Percentiles rank a stretch among this genome's conserved stretches.
These are phyloP conservation scores for Apogon talboti DNA, from an alignment of 2,797 vertebrate genomes.

Conservation along the genomic window DNA sequence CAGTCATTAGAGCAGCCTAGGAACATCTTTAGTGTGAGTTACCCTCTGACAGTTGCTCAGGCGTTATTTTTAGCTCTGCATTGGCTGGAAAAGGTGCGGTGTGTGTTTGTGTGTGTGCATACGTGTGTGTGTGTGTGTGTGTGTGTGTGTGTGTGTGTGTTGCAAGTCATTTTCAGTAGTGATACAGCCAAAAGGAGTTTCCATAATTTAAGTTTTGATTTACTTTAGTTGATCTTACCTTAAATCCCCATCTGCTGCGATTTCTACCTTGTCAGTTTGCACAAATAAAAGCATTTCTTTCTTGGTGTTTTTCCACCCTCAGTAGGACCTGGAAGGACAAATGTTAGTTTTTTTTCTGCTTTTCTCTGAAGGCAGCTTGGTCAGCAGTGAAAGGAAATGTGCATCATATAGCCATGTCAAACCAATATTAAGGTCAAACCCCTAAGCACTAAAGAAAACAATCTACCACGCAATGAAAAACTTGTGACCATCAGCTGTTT, in stretches of 20 bases:
- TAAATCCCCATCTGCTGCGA: slow-evolving; percentile 33
- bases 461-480: slow-evolving; percentile 26
- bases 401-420: slow-evolving; percentile 42
- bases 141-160: background rate
- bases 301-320: background rate
- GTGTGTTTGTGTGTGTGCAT: background rate
- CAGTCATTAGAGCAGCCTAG: slow-evolving; percentile 49
- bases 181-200: slow-evolving; percentile 25
- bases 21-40: slow-evolving; percentile 31
- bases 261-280: slow-evolving; percentile 18
- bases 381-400: slow-evolving; percentile 60
- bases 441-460: slow-evolving; percentile 31
- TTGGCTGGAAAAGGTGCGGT: slow-evolving; percentile 13
- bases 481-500: slow-evolving; percentile 76
- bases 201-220: slow-evolving; percentile 15
- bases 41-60: slow-evolving; percentile 12
- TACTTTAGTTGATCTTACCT: slow-evolving; percentile 11
- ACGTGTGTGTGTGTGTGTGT: background rate
- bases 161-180: background rate
- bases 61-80: slow-evolving; percentile 36
- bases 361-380: slow-evolving; percentile 30
- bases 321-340: slow-evolving; percentile 29
- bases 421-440: slow-evolving; percentile 50
- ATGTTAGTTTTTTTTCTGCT: slow-evolving; percentile 5
- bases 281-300: slow-evolving; percentile 26